phyloP scores from a whole-genome alignment of 2,888 invertebrate genomes.

The Agriopis marginaria region DNA sequence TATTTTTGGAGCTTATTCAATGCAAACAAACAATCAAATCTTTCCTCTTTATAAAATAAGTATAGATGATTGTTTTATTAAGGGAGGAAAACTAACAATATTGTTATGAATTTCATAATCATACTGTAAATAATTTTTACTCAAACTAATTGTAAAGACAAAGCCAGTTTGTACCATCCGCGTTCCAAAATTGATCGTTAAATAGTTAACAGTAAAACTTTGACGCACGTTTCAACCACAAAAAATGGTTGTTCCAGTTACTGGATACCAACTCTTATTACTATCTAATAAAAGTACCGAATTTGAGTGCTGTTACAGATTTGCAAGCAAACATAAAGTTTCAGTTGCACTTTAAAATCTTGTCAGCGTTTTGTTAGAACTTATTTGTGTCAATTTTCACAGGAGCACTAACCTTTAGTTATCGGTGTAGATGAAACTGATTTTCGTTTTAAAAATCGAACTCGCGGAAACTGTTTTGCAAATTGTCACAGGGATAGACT shows the following conservation, averaged over 20 bases:
- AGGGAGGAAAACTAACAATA: too few relatives aligned
- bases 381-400: conserved; percentile 16
- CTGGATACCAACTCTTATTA: conserved; percentile 6
- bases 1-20: too few relatives aligned
- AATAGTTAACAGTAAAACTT: conserved; percentile 17
- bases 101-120: too few relatives aligned
- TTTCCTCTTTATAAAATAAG: too few relatives aligned
- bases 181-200: background rate
- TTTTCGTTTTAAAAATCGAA: conserved; percentile 24
- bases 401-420: conserved; percentile 41
- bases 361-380: conserved; percentile 4
- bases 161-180: conserved; percentile 8
- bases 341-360: conserved; percentile 2
- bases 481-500: conserved; percentile 34
- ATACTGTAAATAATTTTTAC: too few relatives aligned
- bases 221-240: conserved; percentile 6
- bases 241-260: conserved; percentile 10
- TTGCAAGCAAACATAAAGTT: conserved; percentile 12
- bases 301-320: background rate
- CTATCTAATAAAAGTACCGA: background rate
- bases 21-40: too few relatives aligned
- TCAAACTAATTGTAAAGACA: background rate
- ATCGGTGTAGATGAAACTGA: conserved; percentile 25
- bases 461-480: conserved; percentile 34
- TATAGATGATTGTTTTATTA: too few relatives aligned